Base-by-base conservation (phyloP, 2,797 vertebrate species). In the Geotria australis region DNA sequence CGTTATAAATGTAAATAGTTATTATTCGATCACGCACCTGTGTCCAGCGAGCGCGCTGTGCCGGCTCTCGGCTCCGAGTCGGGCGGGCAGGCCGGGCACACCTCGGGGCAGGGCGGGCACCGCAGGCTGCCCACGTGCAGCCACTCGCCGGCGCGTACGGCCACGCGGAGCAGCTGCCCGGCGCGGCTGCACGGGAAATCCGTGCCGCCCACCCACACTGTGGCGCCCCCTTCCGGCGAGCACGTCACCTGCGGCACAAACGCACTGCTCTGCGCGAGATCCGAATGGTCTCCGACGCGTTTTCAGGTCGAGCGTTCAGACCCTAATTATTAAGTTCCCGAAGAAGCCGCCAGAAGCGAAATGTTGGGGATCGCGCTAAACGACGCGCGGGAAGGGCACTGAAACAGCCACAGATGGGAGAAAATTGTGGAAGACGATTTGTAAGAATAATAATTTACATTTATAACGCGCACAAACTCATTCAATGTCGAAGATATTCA, bases 11-110 rank as follows among this genome's bases (percentile, higher is more conserved):
- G n/a, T n/a, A n/a, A n/a, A n/a, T n/a, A n/a, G n/a, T n/a, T n/a
- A n/a, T n/a, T n/a, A n/a, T n/a, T 38, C 24, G 24, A 38, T 38
- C 24, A 38, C 38, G 24, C 24, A 38, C 24, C 24, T 38, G 24
- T 38, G 47, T 66, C 60, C 56, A 67, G 70, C 68, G 73, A 73
- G 57, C 79, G 83, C 60, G 74, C 48, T 67, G 91, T 93, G 48
- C 64, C 24, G 62, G 71, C 66, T 1, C 73, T 76, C 57, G 79
- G 75, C 62, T 83, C 76, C 46, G 70, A 72, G 46, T 81, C 81
- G 1, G 74, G 77, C 1, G 82, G 83, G 63, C 89, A 96, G 64
- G 68, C 59, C 38, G 76, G 74, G 56, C 89, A 96, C 70, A 94
- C 80, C 67, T 82, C 77, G 1, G 62, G 60, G 63, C 89, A 96